phyloP scores from a whole-genome alignment of 2,797 vertebrate species.

The Sarcophilus harrisii region DNA sequence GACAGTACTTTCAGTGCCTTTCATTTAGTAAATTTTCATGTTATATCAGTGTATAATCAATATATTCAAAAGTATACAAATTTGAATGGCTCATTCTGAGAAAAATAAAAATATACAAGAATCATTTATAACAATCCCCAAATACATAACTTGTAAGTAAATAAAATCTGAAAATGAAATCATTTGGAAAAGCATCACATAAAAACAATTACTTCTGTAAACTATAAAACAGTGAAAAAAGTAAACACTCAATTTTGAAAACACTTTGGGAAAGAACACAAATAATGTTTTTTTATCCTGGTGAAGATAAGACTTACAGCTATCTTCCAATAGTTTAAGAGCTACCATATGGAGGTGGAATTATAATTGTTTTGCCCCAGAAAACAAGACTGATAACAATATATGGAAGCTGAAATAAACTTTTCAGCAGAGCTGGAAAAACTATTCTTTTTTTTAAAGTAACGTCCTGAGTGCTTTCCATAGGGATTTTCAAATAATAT shows the following conservation, averaged over 20 bases:
- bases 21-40: not conserved
- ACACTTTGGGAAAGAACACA: not conserved
- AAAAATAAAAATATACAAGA: slow-evolving; percentile 18
- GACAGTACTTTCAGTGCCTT: not conserved
- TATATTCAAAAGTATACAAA: slow-evolving; percentile 2
- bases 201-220: not conserved
- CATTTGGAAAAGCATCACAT: not conserved
- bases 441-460: too few relatives aligned
- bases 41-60: not conserved
- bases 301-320: not conserved
- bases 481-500: slow-evolving; percentile 37
- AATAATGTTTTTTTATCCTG: not conserved
- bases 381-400: not conserved
- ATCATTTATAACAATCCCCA: not conserved
- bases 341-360: not conserved
- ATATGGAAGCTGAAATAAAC: slow-evolving; percentile 10
- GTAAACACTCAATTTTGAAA: not conserved
- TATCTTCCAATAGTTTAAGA: not conserved
- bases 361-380: not conserved
- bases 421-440: slow-evolving; percentile 35
- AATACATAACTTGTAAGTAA: not conserved
- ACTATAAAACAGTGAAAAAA: slow-evolving; percentile 41
- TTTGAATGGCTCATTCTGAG: not conserved
- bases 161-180: not conserved
- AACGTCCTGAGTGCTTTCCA: slow-evolving; percentile 45